phyloP scores from a whole-genome alignment of 2,888 invertebrate species.

The Phortica okadai region DNA sequence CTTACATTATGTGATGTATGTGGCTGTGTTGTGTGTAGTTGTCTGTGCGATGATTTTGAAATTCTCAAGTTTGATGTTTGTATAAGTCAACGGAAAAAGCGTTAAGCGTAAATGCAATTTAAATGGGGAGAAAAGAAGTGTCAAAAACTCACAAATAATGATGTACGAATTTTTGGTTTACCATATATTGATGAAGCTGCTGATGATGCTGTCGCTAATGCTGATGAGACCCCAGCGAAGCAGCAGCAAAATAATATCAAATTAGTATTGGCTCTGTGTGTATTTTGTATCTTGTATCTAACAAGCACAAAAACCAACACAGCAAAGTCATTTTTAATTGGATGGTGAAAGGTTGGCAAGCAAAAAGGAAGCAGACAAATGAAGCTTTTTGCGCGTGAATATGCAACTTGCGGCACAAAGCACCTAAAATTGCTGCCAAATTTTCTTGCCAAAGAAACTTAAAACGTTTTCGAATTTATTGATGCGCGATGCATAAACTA shows the following conservation, averaged over 20 bases:
- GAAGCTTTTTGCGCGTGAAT: background rate
- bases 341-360: background rate
- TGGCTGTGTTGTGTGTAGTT: constrained; percentile 3
- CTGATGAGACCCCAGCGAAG: background rate
- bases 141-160: constrained; percentile 69
- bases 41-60: constrained; percentile 23
- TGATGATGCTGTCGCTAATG: constrained; percentile 10
- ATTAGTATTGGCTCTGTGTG: background rate
- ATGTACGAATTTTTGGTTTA: constrained; percentile 57
- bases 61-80: constrained; percentile 17
- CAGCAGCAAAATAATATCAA: too few relatives aligned
- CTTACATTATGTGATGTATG: constrained; percentile 46
- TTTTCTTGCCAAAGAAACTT: background rate
- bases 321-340: constrained; percentile 29
- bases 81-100: background rate
- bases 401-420: background rate
- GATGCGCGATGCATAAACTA: constrained; percentile 6
- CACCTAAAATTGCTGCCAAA: background rate
- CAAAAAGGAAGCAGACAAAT: background rate
- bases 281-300: background rate
- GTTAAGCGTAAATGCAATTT: constrained; percentile 31
- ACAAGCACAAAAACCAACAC: background rate
- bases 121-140: constrained; percentile 53
- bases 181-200: background rate
- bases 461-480: constrained; percentile 17